These are phyloP conservation scores for Sycophaga agraensis DNA, from an alignment of 1,140 invertebrate genomes.

Conservation along the genomic window DNA sequence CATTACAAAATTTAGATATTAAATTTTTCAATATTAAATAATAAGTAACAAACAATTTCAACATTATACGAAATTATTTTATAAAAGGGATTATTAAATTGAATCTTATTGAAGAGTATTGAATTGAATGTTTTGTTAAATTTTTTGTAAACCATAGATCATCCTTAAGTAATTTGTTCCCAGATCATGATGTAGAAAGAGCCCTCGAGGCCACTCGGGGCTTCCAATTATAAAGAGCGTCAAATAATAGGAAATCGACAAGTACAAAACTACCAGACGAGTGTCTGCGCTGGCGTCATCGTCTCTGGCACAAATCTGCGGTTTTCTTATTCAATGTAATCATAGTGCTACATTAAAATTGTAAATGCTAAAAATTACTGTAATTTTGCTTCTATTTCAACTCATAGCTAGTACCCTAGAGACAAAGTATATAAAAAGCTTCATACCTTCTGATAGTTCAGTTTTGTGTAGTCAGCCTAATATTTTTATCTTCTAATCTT, in stretches of 20 bases:
- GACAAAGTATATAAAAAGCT: conserved; percentile 46
- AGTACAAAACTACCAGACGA: conserved; percentile 14
- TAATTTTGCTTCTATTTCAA: conserved; percentile 46
- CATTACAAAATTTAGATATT: too few relatives aligned
- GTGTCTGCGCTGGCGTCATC: conserved; percentile 27
- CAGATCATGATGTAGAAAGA: too few relatives aligned
- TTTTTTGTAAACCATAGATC: too few relatives aligned
- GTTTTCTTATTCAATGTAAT: conserved; percentile 57
- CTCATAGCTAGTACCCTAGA: conserved; percentile 35
- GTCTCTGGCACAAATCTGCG: conserved; percentile 47
- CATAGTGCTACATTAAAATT: conserved; percentile 47
- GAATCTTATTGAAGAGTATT: too few relatives aligned
- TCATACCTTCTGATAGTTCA: conserved; percentile 38
- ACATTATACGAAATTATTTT: too few relatives aligned
- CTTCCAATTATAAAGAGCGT: conserved; percentile 11
- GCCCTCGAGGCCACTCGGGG: too few relatives aligned
- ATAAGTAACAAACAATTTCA: too few relatives aligned
- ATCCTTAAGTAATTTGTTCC: too few relatives aligned
- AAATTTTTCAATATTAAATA: too few relatives aligned
- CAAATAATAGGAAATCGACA: conserved; percentile 28
- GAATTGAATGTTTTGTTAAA: too few relatives aligned
- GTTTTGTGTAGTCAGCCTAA: conserved; percentile 37
- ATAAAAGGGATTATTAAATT: too few relatives aligned
- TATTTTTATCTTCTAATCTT: conserved; percentile 33
- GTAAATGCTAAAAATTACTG: conserved; percentile 48